These are phyloP conservation scores for Diploptera punctata DNA, from an alignment of 2,888 invertebrate genomes.

Conservation along the genomic window DNA sequence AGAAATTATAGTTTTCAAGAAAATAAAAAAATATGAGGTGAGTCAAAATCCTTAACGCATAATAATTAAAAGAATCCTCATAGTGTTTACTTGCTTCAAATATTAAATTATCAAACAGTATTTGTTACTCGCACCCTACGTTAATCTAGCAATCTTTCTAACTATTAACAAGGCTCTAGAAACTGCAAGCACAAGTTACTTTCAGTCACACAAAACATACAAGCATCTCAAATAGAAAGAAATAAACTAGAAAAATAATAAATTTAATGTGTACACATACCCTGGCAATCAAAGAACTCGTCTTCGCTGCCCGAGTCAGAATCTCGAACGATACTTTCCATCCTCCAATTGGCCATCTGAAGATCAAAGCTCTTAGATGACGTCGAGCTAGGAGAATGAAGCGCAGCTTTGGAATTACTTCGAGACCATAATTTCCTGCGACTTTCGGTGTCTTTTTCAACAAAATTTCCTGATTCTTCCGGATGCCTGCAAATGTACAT, in stretches of 20 bases:
- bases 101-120: too few species aligned
- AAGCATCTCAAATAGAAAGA: background rate
- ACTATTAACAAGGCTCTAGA: background rate
- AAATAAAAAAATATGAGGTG: too few species aligned
- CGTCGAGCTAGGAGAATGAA: constrained; percentile 75
- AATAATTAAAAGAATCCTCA: too few species aligned
- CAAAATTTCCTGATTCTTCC: constrained; percentile 10
- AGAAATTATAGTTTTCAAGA: too few species aligned
- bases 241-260: too few species aligned
- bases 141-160: too few species aligned
- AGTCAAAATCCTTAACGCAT: too few species aligned
- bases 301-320: constrained; percentile 88
- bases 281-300: constrained; percentile 96
- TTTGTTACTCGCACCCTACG: too few species aligned
- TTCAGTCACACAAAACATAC: background rate
- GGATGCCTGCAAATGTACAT: too few species aligned
- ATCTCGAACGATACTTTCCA: constrained; percentile 86
- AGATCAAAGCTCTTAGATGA: constrained; percentile 74
- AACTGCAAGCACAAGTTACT: background rate
- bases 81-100: too few species aligned
- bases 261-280: too few species aligned
- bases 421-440: constrained; percentile 48
- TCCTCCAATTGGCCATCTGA: constrained; percentile 80
- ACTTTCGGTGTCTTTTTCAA: constrained; percentile 37
- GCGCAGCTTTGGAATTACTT: constrained; percentile 59